These are phyloP conservation scores for Oxycera nigricornis DNA, from an alignment of 2,888 invertebrate species.

Conservation along the genomic window DNA sequence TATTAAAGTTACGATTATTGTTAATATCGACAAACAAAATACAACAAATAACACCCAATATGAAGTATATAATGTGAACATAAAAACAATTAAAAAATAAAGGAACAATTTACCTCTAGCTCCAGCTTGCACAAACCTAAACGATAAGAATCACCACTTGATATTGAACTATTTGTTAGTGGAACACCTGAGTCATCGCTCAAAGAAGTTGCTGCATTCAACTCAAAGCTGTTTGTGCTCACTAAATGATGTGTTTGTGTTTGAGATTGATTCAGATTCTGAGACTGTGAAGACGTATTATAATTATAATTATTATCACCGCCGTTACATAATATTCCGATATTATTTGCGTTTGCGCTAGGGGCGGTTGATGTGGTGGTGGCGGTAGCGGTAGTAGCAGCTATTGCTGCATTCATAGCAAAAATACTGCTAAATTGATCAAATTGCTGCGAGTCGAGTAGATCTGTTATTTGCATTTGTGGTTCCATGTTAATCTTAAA, in stretches of 20 bases:
- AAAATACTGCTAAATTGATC: constrained; percentile 36
- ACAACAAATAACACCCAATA: constrained; percentile 15
- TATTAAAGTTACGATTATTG: not conserved
- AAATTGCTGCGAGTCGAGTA: constrained; percentile 32
- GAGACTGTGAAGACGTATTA: constrained; percentile 13
- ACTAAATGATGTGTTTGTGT: constrained; percentile 53
- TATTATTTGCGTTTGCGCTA: constrained; percentile 6
- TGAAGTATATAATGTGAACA: not conserved
- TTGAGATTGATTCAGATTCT: constrained; percentile 13
- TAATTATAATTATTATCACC: constrained; percentile 29
- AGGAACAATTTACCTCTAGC: constrained; percentile 55
- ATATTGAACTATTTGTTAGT: constrained; percentile 61
- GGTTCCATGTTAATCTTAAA: constrained; percentile 40
- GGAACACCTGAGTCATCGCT: constrained; percentile 62
- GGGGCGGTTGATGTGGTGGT: not conserved
- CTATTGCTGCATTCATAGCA: constrained; percentile 16
- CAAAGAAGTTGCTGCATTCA: constrained; percentile 60
- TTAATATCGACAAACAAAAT: constrained; percentile 4
- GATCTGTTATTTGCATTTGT: constrained; percentile 38
- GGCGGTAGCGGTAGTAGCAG: not conserved
- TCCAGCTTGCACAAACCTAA: constrained; percentile 61
- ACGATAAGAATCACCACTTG: constrained; percentile 61
- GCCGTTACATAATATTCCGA: constrained; percentile 37
- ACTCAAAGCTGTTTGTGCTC: constrained; percentile 61
- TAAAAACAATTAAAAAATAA: not conserved